Conservation (phyloP, 2,888 invertebrate genomes). For the Halictus quadricinctus region DNA sequence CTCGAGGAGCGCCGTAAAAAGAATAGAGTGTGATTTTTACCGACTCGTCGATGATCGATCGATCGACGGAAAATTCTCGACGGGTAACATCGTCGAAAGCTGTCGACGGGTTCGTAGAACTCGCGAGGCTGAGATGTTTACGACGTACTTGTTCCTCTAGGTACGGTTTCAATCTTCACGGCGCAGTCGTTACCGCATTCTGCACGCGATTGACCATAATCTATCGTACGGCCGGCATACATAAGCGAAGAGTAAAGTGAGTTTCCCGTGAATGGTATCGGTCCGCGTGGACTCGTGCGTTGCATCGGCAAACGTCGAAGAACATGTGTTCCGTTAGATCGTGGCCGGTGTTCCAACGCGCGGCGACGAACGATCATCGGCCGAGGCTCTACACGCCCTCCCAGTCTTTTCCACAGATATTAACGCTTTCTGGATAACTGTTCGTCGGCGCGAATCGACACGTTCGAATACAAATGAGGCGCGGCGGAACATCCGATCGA, state of each 20-base stretch:
- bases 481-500: background rate
- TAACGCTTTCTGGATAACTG: conserved; percentile 19
- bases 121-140: background rate
- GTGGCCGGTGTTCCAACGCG: conserved; percentile 19
- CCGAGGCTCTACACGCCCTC: background rate
- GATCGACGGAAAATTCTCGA: background rate
- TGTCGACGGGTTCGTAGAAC: background rate
- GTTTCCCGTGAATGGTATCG: conserved; percentile 34
- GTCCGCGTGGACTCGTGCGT: conserved; percentile 37
- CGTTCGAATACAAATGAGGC: conserved; percentile 1
- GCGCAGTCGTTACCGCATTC: conserved; percentile 36
- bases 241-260: conserved; percentile 54
- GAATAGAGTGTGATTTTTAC: background rate
- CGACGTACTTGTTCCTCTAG: background rate
- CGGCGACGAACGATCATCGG: conserved; percentile 6
- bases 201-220: conserved; percentile 42
- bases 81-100: background rate
- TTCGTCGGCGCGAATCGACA: conserved; percentile 10
- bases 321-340: conserved; percentile 42
- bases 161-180: conserved; percentile 18
- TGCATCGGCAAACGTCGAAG: conserved; percentile 36
- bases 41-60: background rate
- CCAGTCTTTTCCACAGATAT: background rate
- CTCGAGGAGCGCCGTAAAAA: background rate
- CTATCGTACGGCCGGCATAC: conserved; percentile 44